Base-by-base conservation (phyloP, 1,140 invertebrate species). In the Drosophila arawakana region DNA sequence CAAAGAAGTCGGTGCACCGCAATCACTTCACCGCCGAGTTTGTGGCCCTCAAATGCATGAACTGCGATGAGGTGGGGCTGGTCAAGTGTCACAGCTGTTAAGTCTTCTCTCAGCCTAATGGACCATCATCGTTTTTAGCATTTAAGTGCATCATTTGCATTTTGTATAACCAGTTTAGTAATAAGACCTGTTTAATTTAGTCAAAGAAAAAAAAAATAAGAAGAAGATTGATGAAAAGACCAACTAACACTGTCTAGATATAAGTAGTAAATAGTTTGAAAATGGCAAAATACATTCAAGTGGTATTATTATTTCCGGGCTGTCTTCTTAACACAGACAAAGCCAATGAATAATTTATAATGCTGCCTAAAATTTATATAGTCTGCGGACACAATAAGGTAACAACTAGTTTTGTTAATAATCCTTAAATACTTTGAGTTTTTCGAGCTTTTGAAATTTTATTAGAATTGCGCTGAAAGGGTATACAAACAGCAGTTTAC, bases 11-110 rank as follows among this genome's bases (percentile, higher is more conserved):
- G 7, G 95, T 97, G 2, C 97, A 98, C 91, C 94, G 98, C 78
- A 98, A 99, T 93, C 96, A 98, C 86, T 99, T 98, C 92, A 98
- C 97, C 0, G 95, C 97, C 18, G 97, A 98, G 93, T 98, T 98
- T 92, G 96, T 98, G 49, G 97, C 98, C 2, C 94, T 99, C 34
- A 98, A 98, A 80, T 99, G 98, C 93, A 98, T 98, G 96, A 97
- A 97, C 90, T 99, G 98, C 93, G 97, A 99, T 91, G 97, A 98
- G 93, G 97, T 97, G 21, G 98, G 98, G 35, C 94, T 99, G 8
- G 96, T 98, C 5, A 95, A 95, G 78, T 99, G 98, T 93, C 95
- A 96, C 73, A 94, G 95, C 63, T 99, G 97, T 92, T 92, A 73
- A 69, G 57, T 30, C 25, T 30, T 30, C 25, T 30, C 25, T 30